Evolutionary conservation across 2,888 invertebrate genomes (phyloP).

Genomic region (Cybosia mesomella): DNA sequence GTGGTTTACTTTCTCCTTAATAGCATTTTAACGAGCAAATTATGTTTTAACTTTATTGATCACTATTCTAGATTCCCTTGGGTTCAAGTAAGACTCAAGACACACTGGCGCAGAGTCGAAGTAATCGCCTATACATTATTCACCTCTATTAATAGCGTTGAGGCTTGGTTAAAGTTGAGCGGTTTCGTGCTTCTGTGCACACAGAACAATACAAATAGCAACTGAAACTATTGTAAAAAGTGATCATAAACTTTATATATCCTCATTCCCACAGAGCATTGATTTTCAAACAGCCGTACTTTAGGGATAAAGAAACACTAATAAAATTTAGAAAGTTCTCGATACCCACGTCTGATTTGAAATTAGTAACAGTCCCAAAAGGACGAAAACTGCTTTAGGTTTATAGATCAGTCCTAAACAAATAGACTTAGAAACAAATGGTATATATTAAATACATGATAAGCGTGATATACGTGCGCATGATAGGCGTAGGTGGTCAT

Average conservation of each 20-base stretch:
- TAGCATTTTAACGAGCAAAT: constrained; percentile 4
- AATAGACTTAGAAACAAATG: neutral
- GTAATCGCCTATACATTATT: too few species aligned
- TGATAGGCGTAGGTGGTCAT: neutral
- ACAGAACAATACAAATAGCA: too few species aligned
- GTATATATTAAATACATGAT: neutral
- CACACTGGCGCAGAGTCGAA: neutral
- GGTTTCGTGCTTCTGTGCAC: too few species aligned
- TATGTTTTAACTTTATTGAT: neutral
- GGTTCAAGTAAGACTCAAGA: neutral
- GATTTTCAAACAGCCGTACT: neutral
- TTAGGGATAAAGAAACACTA: neutral
- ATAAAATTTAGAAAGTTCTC: neutral
- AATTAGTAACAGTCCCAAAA: neutral
- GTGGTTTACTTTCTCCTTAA: neutral
- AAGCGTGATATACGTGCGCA: neutral
- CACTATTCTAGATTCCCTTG: neutral
- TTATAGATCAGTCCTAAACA: constrained; percentile 1
- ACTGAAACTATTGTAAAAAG: too few species aligned
- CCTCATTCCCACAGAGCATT: neutral
- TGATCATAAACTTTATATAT: neutral
- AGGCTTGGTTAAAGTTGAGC: too few species aligned
- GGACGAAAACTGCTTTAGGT: too few species aligned
- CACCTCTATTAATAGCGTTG: too few species aligned
- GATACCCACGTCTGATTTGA: neutral